Base-by-base conservation (phyloP, 1,140 invertebrate genomes). In the Argopecten irradians region DNA sequence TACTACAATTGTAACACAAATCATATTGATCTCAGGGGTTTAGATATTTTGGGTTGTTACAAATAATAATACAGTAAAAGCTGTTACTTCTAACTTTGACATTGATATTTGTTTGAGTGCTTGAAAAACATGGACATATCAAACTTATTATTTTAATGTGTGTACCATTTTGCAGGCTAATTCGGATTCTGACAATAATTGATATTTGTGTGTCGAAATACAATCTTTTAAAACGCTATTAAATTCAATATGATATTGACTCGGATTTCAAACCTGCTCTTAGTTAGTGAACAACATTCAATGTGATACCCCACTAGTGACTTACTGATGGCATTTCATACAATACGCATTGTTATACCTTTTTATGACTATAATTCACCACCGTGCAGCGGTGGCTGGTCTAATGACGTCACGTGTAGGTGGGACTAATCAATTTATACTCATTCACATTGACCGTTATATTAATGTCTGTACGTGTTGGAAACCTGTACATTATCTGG, bases 151-250 rank as follows among this genome's bases (percentile, higher is more conserved):
- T n/a, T n/a, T n/a, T n/a, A n/a, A n/a, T n/a, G n/a, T n/a, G n/a
- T n/a, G n/a, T n/a, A n/a, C n/a, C n/a, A n/a, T n/a, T n/a, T n/a
- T n/a, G n/a, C 55, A 71, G 8, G 1, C 55, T 28, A n/a, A 28
- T 71, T 22, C 28, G n/a, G 22, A 71, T 28, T 28, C 22, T 71
- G 55, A n/a, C n/a, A 71, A 71, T 71, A n/a, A 71, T 71, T 71
- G 8, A 71, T 71, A 71, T 71, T 28, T 71, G 55, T 71, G 55
- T 16, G 28, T n/a, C 0, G 55, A 71, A 71, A 71, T n/a, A 71
- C 22, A 71, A 71, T 71, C 55, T n/a, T 16, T 71, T 71, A 71
- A 71, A 71, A 71, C 55, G 55, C 55, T 71, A 71, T 71, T 71
- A 71, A 71, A 71, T 71, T 71, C 55, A 71, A 71, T 71, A 71